Base-by-base conservation (phyloP, 2,113 vertebrate genomes). In the Ictalurus furcatus region DNA sequence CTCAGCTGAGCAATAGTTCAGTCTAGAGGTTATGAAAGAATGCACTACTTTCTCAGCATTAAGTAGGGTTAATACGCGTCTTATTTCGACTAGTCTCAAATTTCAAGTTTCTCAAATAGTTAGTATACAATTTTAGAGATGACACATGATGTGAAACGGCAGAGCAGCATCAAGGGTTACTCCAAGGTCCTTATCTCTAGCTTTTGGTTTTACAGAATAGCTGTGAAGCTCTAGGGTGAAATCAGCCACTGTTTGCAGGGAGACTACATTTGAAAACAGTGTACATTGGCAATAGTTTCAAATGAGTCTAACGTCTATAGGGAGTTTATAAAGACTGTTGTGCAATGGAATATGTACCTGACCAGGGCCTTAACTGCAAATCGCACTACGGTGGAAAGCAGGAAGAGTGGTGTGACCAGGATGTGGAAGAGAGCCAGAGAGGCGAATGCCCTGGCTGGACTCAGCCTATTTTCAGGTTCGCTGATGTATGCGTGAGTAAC, bases 321-420 rank as follows among this genome's bases (percentile, higher is more conserved):
- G 17, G 28, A 48, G 52, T 34, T 40, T 7, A 28, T 21, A 79
- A 79, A 16, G 17, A 30, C 7, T 34, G n/a, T 28, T 48, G 74
- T 13, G 23, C 0, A 13, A 21, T 1, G 4, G 54, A 54, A 28
- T 1, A 58, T 91, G 23, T 93, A 99, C 98, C 98, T 99, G 92
- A 99, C 87, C 5, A 99, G 94, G 86, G 98, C 98, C 91, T 99
- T 99, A 87, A 99, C 98, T 1, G 98, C 97, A 80, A 99, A 99
- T 63, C 98, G 93, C 92, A 99, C 98, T n/a, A 99, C 98, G 0
- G 97, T 99, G 91, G 98, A 99, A 16, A 99, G 97, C 86, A 99
- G 96, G 94, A 99, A 99, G 79, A 99, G 95, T 0, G 98, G 98
- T 0, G 98, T 99, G 89, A 99, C 98, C 91, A 99, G 94, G 94